Evolutionary conservation across 2,888 invertebrate genomes (phyloP), one percentile per base, ranked within the genome.

Genomic region (Sarcophaga carnaria): DNA sequence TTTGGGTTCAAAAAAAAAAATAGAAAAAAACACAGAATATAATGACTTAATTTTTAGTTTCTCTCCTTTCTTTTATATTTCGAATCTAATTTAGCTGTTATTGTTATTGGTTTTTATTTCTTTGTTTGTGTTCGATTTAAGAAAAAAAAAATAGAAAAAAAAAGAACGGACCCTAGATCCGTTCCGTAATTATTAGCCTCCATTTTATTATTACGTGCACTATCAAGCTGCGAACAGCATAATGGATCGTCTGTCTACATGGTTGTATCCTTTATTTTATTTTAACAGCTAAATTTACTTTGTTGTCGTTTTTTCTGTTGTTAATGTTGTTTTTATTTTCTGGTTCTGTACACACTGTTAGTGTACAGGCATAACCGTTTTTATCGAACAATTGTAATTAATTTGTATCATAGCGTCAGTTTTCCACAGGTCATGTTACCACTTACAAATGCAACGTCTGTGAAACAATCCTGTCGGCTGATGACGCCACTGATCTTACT

Each of bases 401-500:
- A 87, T 84, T 84, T 82, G 70, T 84, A 79, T 78, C 72, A 70
- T 71, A 72, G 37, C 66, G 70, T 67, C 69, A 47, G 79, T 79
- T 75, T 76, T 66, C 70, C 27, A n/a, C 59, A 49, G 69, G 64
- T 86, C 81, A 81, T 78, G 67, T 84, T 84, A 79, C 81, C 80
- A 84, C 84, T 84, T 79, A 27, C 64, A 69, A 64, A 75, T 14
- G 69, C 60, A 75, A 17, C 62, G 62, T 83, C 76, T 83, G 77
- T 47, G 25, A 71, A 77, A 59, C 27, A 60, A 62, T 64, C 6
- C n/a, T 63, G 63, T 69, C 69, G 77, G 25, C 27, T 37, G 72
- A 25, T 77, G 88, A 83, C 80, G 83, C 80, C 86, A 81, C 67
- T 88, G 89, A 88, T 6, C 27, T 27, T 27, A 89, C 88, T 89